Evolutionary conservation across 2,888 invertebrate genomes (phyloP), one percentile per base, ranked within the genome.

Genomic region (Alviniconcha strummeri): DNA sequence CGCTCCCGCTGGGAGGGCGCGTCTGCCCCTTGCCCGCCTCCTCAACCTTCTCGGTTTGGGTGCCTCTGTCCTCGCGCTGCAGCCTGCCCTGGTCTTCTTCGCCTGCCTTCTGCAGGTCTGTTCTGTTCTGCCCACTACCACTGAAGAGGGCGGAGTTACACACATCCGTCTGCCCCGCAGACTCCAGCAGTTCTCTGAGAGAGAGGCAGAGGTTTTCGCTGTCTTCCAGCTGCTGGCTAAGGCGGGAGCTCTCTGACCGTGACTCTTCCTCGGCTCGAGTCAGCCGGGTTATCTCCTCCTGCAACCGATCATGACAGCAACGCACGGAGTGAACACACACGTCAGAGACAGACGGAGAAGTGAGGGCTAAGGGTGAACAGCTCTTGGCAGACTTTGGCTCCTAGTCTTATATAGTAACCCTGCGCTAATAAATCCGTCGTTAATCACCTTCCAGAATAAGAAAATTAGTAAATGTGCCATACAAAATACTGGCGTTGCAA

Each of bases 191-290:
- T 52, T 86, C 84, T 54, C 83, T 82, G 60, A 86, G 85, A 15
- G 72, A 76, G 11, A 85, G 79, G 67, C 84, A 83, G 80, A 85
- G 80, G 74, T 72, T 82, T 83, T 86, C 84, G 71, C 84, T 85
- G 17, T 86, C 86, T 67, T 86, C 83, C 56, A 87, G 75, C 76
- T 86, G 79, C 57, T 84, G 82, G 54, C 81, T 83, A 15, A 87
- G 86, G 11, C 83, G 71, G 8, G 82, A 84, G 67, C 85, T 85
- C 76, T 87, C 84, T 84, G 84, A 84, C 75, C 83, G 84, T 15
- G 87, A 80, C 80, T 88, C 85, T 17, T 81, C 83, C 74, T 85
- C 86, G 60, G 85, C 81, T 52, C 67, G 9, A 64, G 77, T 80
- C 78, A 85, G 75, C n/a, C 74, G 64, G 60, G 78, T 81, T 71